phyloP scores from a whole-genome alignment of 2,888 invertebrate species.

The Eucriotettix oculatus region DNA sequence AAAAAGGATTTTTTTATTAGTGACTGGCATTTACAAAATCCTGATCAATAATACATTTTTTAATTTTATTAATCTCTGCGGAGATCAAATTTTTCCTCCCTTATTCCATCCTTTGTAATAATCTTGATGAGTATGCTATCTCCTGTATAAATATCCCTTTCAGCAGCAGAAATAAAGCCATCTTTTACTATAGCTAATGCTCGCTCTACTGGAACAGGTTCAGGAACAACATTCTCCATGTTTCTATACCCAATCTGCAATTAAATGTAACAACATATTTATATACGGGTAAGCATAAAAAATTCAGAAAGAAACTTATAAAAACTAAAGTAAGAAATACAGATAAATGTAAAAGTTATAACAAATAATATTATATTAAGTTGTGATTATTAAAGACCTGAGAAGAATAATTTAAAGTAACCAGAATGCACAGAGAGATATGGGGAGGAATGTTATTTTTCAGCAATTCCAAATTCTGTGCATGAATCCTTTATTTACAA shows the following conservation, averaged over 20 bases:
- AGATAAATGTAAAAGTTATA: too few species aligned
- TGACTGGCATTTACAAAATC: too few species aligned
- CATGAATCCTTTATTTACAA: too few species aligned
- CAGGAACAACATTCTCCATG: constrained; percentile 48
- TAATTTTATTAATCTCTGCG: constrained; percentile 58
- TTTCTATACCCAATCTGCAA: constrained; percentile 69
- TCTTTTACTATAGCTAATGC: constrained; percentile 80
- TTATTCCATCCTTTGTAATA: constrained; percentile 71
- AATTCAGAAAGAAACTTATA: neutral
- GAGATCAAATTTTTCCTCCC: constrained; percentile 53
- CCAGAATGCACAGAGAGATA: too few species aligned
- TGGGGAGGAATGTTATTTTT: too few species aligned
- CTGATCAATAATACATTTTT: too few species aligned
- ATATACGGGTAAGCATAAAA: neutral
- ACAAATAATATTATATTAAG: too few species aligned
- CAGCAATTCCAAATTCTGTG: too few species aligned
- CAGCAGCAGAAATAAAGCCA: constrained; percentile 93
- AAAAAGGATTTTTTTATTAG: too few species aligned
- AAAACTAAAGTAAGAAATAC: neutral
- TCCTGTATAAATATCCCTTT: constrained; percentile 94
- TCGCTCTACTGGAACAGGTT: constrained; percentile 55
- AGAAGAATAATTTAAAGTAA: too few species aligned
- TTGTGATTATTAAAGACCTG: too few species aligned
- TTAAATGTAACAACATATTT: constrained; percentile 14
- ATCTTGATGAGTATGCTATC: constrained; percentile 75